Evolutionary conservation across 2,888 invertebrate species (phyloP), one percentile per base, ranked within the genome.

Genomic region (Plagodis pulveraria): DNA sequence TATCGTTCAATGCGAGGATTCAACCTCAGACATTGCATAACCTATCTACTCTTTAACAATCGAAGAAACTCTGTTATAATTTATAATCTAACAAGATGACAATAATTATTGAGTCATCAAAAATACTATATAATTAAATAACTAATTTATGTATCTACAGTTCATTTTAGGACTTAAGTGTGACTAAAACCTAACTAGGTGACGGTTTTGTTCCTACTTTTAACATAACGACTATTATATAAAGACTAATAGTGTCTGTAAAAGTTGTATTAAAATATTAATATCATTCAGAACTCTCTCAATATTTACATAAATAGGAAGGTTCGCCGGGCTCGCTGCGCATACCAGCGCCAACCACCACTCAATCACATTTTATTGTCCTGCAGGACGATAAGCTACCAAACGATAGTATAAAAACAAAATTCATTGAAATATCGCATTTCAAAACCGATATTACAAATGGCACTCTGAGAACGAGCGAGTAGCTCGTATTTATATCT

Each of bases 181-280:
- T 75, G 74, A 76, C 72, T 77, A 73, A 80, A 84, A 65, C 75
- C 54, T 62, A 59, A 53, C 66, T 84, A 85, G 63, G 78, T 83
- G 82, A 83, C 79, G 74, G 72, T 68, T 71, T 68, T 63, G 57
- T 72, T 76, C 67, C 69, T 78, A 80, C 60, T 72, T 77, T 84
- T 72, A 77, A 83, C 82, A 81, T 71, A 77, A 80, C 77, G 66
- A 77, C 71, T 81, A 79, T 82, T 80, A 78, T 72, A 79, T 84
- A 84, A 60, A 71, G 74, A 75, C 83, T 85, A 84, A 82, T 77
- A 80, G 73, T 81, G 79, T 82, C 79, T 83, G 89, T 87, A 84
- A 86, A 84, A 84, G 76, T 71, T 81, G 76, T 89, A 90, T 82
- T 88, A 89, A 87, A 89, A 89, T 87, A 89, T 86, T 80, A 87